Evolutionary conservation across 1,140 invertebrate genomes (phyloP), one percentile per base, ranked within the genome.

Genomic region (Meloidogyne floridensis): DNA sequence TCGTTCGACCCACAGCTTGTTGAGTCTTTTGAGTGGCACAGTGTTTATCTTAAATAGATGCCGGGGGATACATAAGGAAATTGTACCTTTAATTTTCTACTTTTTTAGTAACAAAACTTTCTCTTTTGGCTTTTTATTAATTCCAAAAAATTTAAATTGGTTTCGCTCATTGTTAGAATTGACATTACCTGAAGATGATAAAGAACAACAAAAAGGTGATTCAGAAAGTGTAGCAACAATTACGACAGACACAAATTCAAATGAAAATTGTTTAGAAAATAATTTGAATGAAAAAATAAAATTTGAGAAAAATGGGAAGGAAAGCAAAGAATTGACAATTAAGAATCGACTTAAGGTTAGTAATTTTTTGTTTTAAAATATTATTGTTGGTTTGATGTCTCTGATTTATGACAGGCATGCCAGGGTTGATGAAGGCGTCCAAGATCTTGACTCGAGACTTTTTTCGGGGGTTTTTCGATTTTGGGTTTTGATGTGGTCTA

Each of bases 121-220:
- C 77, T 93, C 96, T 91, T 98, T 98, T 92, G 94, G 94, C 42
- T 96, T 95, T 90, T 92, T 98, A 91, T 93, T 94, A 85, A 92
- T 98, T 80, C 95, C 98, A 90, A 94, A 95, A 83, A 95, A 95
- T 87, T 91, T 98, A 78, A 91, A 90, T 69, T 98, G 96, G 96
- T 99, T 98, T 91, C 93, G 94, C 71, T 93, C 95, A 86, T 91
- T 98, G 47, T 91, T 99, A 70, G 93, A 94, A 82, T 92, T 96
- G 83, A 95, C 94, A 77, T 92, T 97, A 72, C 93, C 94, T 32
- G 82, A 72, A 59, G 84, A 86, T 10, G 75, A 87, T 11, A 65
- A 65, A 65, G n/a, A 3, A 4, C 81, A 80, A 47, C 72, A 81
- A n/a, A 59, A 72, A 69, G 47, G 20, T 9, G 71, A 86, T 89